Percentiles rank a stretch among this genome's conserved stretches.
These are phyloP conservation scores for Amiota communis DNA, from an alignment of 2,888 invertebrate species.

Conservation along the genomic window DNA sequence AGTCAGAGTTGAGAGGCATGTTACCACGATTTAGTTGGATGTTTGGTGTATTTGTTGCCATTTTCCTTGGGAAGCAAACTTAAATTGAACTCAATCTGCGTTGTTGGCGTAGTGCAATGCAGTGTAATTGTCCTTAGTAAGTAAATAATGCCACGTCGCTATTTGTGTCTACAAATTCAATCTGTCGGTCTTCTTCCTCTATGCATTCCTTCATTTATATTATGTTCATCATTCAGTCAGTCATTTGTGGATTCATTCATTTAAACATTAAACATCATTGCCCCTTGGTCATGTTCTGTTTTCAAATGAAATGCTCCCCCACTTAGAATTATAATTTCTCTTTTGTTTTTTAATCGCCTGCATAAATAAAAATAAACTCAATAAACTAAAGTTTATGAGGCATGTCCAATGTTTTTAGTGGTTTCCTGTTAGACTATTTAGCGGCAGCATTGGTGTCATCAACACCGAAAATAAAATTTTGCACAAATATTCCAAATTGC, in stretches of 20 bases:
- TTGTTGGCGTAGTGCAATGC: not conserved
- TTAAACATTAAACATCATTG: not conserved
- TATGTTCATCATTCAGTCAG: not conserved
- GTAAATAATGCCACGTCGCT: slow-evolving; percentile 11
- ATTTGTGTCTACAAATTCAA: not conserved
- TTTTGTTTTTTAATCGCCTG: too few relatives aligned
- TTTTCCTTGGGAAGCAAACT: slow-evolving; percentile 7
- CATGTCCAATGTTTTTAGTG: too few relatives aligned
- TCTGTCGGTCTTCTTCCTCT: not conserved
- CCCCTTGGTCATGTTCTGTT: too few relatives aligned
- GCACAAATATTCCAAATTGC: not conserved
- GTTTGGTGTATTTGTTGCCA: not conserved
- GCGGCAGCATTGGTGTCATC: too few relatives aligned
- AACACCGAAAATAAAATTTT: too few relatives aligned
- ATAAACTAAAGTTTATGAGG: too few relatives aligned
- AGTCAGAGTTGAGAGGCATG: not conserved
- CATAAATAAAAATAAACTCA: too few relatives aligned
- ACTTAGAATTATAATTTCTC: too few relatives aligned
- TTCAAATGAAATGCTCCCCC: too few relatives aligned
- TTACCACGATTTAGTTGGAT: not conserved
- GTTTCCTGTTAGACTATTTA: too few relatives aligned
- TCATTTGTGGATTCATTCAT: not conserved
- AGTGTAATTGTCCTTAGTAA: not conserved
- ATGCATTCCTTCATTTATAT: slow-evolving; percentile 1
- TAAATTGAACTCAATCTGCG: slow-evolving; percentile 28